Conservation (phyloP, 2,797 vertebrate species). For the Ceryle rudis region DNA sequence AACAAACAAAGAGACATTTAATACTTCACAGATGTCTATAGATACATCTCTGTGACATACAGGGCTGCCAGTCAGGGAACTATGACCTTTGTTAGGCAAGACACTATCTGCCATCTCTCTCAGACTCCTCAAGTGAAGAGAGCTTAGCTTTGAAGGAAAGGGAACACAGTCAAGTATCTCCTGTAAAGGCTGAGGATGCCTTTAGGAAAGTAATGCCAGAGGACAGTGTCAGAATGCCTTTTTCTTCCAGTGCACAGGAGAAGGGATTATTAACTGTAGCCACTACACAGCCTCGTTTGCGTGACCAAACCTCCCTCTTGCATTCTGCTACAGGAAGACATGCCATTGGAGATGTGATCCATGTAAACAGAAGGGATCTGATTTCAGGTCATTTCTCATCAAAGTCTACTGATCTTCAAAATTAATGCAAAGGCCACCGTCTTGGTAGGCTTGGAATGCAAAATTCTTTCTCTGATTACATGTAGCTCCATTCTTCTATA, state of each 20-base stretch:
- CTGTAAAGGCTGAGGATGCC: neutral
- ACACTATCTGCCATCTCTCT: neutral
- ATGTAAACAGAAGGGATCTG: neutral
- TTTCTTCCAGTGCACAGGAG: neutral
- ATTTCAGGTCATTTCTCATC: neutral
- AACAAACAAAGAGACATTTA: slow-evolving; percentile 60
- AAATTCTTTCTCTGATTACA: neutral
- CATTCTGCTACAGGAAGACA: neutral
- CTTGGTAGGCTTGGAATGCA: neutral
- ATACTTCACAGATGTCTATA: neutral
- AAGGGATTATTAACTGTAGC: neutral
- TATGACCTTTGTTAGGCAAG: slow-evolving; percentile 21
- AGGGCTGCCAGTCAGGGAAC: neutral
- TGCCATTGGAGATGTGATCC: neutral
- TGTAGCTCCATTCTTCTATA: neutral
- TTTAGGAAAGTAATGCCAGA: neutral
- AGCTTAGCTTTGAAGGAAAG: neutral
- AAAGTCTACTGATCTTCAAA: neutral
- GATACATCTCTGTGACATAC: neutral
- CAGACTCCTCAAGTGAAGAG: neutral
- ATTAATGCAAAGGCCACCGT: neutral
- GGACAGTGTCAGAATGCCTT: neutral
- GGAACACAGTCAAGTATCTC: neutral
- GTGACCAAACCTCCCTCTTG: neutral
- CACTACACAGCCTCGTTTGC: neutral